Conservation (phyloP, 2,797 vertebrate species). For the Siniperca scherzeri region DNA sequence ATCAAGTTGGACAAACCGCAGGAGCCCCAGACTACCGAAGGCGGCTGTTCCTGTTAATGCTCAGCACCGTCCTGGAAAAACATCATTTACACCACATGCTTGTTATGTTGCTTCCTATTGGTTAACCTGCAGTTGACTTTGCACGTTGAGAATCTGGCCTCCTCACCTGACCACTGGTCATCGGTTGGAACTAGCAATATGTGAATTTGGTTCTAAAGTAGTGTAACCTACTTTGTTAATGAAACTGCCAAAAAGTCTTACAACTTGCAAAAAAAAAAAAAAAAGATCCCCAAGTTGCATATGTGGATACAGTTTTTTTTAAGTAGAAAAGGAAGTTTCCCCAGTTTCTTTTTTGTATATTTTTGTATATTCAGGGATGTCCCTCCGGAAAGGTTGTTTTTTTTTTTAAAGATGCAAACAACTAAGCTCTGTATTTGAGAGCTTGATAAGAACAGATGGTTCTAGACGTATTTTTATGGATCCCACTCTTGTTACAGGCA, state of each 20-base stretch:
- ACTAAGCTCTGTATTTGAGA: constrained; percentile 62
- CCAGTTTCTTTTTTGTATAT: constrained; percentile 88
- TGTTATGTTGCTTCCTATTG: constrained; percentile 93
- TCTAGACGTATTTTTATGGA: constrained; percentile 46
- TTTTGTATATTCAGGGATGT: constrained; percentile 89
- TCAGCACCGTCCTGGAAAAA: constrained; percentile 59
- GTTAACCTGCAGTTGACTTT: constrained; percentile 89
- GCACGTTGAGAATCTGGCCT: constrained; percentile 87
- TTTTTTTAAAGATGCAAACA: constrained; percentile 58
- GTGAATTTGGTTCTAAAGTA: constrained; percentile 87
- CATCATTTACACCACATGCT: constrained; percentile 87
- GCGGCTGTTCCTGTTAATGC: constrained; percentile 94
- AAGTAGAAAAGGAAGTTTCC: constrained; percentile 61
- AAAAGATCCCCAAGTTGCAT: constrained; percentile 77
- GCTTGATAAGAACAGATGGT: constrained; percentile 46
- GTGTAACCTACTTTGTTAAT: constrained; percentile 88
- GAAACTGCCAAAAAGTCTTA: constrained; percentile 89
- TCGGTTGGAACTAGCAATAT: constrained; percentile 79
- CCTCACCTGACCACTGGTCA: constrained; percentile 83
- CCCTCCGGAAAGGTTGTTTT: constrained; percentile 63
- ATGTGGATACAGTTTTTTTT: constrained; percentile 84
- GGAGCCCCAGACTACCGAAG: constrained; percentile 88
- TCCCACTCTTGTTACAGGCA: constrained; percentile 38
- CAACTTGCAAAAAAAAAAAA: constrained; percentile 73
- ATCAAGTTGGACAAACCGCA: constrained; percentile 93